Base-by-base conservation (phyloP, 2,888 invertebrate genomes). In the Rhagonycha fulva region DNA sequence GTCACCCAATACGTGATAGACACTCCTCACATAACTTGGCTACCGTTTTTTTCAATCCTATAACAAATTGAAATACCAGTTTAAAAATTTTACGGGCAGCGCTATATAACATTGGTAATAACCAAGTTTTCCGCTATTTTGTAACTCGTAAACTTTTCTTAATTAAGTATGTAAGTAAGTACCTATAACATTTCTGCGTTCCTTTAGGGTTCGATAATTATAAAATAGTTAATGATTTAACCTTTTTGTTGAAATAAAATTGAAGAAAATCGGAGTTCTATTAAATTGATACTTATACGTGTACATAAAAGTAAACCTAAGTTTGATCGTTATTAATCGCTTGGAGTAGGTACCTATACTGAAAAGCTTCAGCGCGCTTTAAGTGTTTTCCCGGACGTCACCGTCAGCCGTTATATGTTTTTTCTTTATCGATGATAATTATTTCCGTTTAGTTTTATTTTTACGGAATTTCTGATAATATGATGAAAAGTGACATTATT, bases 1-100 rank as follows among this genome's bases (percentile, higher is more conserved):
- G 87, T 87, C 87, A 87, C 87, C 86, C 84, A 85, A 86, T 87
- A 87, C 87, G 87, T 87, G 87, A 87, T 86, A 84, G 87, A 86
- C 87, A 87, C 87, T 87, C 87, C 87, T 86, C 84, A 83, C 84
- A 85, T 81, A 76, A 62, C 74, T 72, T 70, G 71, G 47, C 47
- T 47, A 47, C 47, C 47, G 47, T 47, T 47, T 47, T 26, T 47
- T n/a, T 47, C n/a, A 47, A 47, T 47, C n/a, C 12, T n/a, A 47
- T n/a, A 47, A 47, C 47, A 47, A 47, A 47, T 47, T n/a, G 9
- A 47, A 47, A n/a, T n/a, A 7, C n/a, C 7, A 47, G n/a, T 47
- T 47, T 47, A n/a, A n/a, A 47, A 47, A 47, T n/a, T 32, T 32
- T 32, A 32, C 12, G 11, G 12, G 12, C 32, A 32, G 4, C 12